phyloP scores from a whole-genome alignment of 2,113 vertebrate species.

The Mus spicilegus region DNA sequence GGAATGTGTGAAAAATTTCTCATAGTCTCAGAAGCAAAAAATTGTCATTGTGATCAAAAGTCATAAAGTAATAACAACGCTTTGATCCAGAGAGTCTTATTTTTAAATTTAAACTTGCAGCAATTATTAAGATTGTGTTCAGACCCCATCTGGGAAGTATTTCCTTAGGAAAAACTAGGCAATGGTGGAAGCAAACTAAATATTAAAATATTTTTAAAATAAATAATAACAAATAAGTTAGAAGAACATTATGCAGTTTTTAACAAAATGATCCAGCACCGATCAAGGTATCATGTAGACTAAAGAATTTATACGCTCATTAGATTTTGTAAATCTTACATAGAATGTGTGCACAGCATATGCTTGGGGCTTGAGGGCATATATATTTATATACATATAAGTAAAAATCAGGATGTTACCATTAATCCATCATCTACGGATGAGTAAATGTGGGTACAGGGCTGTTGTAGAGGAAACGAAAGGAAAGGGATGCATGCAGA shows the following conservation, averaged over 20 bases:
- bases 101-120: slow-evolving; percentile 40
- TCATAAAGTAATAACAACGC: slow-evolving; percentile 7
- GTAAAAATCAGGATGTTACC: background rate
- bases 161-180: background rate
- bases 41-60: background rate
- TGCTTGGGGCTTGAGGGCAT: background rate
- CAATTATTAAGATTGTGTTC: slow-evolving; percentile 25
- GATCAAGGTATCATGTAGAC: background rate
- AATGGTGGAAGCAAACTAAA: slow-evolving; percentile 31
- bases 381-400: background rate
- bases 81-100: slow-evolving; percentile 6
- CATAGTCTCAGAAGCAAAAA: slow-evolving; percentile 49
- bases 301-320: background rate
- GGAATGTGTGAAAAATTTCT: background rate
- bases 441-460: background rate
- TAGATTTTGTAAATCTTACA: slow-evolving; percentile 23
- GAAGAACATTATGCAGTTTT: background rate
- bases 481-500: slow-evolving; percentile 7
- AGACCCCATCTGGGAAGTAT: background rate
- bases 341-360: background rate
- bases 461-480: slow-evolving; percentile 31
- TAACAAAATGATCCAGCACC: background rate
- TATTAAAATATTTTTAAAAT: slow-evolving; percentile 4
- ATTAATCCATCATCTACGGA: slow-evolving; percentile 30
- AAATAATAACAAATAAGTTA: slow-evolving; percentile 32